These are phyloP conservation scores for Zele albiditarsus DNA, from an alignment of 2,888 invertebrate species.

Conservation along the genomic window DNA sequence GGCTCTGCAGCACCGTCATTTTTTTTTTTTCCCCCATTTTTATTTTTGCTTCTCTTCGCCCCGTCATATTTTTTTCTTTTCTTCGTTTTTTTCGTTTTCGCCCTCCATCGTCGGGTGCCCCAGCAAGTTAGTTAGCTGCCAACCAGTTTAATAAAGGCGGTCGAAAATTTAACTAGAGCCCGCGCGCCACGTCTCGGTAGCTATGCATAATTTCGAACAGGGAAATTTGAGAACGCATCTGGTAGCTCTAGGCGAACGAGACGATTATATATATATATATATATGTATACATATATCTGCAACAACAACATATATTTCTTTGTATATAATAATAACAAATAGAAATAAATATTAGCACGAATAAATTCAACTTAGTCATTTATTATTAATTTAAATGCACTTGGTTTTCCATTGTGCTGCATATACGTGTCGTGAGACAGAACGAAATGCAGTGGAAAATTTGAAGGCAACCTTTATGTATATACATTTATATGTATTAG, in stretches of 20 bases:
- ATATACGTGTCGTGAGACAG: neutral
- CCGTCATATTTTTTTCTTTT: conserved; percentile 31
- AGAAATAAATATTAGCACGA: neutral
- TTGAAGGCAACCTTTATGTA: neutral
- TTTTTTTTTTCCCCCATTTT: conserved; percentile 24
- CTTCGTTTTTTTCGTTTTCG: conserved; percentile 24
- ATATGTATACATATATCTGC: neutral
- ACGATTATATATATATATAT: conserved; percentile 9
- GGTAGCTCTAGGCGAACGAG: conserved; percentile 24
- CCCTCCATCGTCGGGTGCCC: conserved; percentile 32
- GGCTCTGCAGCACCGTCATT: conserved; percentile 34
- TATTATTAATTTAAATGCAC: neutral
- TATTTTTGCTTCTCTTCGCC: conserved; percentile 28
- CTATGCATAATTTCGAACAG: conserved; percentile 54
- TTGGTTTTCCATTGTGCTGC: neutral
- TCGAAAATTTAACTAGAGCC: conserved; percentile 51
- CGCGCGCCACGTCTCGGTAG: conserved; percentile 44
- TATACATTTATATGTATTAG: neutral
- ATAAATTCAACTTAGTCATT: conserved; percentile 8
- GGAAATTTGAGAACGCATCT: conserved; percentile 55
- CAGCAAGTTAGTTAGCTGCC: conserved; percentile 53
- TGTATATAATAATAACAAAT: neutral
- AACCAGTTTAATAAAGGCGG: conserved; percentile 57
- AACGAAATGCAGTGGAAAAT: neutral
- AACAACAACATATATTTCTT: too few relatives aligned